Conservation (phyloP, 2,113 vertebrate species). For the Brachypteracias leptosomus region DNA sequence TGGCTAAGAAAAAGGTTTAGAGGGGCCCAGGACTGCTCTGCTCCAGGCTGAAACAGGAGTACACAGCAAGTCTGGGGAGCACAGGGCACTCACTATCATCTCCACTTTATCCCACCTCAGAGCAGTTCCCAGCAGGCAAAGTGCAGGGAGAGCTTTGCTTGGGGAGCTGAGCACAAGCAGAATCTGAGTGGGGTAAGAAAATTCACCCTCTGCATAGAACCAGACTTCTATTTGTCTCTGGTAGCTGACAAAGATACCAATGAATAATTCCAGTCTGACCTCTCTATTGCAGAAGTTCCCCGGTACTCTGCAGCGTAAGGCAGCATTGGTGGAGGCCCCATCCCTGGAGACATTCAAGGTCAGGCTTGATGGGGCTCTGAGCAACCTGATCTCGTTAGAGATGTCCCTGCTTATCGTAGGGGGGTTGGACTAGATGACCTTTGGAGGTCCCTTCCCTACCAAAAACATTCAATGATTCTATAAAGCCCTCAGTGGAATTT, state of each 20-base stretch:
- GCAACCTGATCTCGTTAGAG: no score
- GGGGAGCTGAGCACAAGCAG: background rate
- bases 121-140: background rate
- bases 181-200: background rate
- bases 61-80: background rate
- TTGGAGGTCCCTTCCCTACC: no score
- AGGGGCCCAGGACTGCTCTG: background rate
- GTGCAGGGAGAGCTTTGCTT: background rate
- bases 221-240: background rate
- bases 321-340: no score
- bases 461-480: no score
- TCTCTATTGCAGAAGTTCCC: background rate
- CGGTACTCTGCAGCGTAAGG: background rate
- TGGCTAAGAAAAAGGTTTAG: background rate
- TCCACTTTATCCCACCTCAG: fast-evolving
- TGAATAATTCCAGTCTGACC: background rate
- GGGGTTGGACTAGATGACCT: no score
- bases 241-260: background rate
- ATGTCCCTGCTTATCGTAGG: no score
- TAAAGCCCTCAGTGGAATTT: background rate
- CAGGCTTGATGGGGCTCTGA: no score
- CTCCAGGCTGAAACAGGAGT: background rate
- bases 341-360: no score
- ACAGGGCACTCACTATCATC: fast-evolving
- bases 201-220: background rate